These are phyloP conservation scores for Sarcophaga carnaria DNA, from an alignment of 2,888 invertebrate species.

Conservation along the genomic window DNA sequence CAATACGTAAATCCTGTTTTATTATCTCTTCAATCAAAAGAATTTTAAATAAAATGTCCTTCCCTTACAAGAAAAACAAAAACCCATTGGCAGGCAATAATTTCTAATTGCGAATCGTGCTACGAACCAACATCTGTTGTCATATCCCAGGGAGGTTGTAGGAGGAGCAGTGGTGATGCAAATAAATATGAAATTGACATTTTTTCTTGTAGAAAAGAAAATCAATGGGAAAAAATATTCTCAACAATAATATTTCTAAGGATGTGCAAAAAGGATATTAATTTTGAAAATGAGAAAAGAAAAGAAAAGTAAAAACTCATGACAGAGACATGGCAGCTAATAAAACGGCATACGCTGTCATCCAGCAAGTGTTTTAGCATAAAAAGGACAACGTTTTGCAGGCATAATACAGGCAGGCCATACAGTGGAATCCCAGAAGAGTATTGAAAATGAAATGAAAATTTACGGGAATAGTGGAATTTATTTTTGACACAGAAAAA, in stretches of 20 bases:
- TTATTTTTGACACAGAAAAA: too few relatives aligned
- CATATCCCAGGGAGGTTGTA: too few relatives aligned
- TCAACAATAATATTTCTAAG: too few relatives aligned
- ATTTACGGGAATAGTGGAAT: neutral
- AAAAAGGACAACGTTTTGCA: neutral
- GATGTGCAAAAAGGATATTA: neutral
- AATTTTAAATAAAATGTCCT: too few relatives aligned
- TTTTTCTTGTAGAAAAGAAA: too few relatives aligned
- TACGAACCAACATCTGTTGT: too few relatives aligned
- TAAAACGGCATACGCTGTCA: neutral
- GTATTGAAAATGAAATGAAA: neutral
- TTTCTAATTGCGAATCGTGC: too few relatives aligned
- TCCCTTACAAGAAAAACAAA: too few relatives aligned
- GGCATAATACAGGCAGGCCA: neutral
- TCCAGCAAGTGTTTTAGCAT: neutral
- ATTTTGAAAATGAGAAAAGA: neutral
- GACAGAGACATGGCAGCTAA: neutral
- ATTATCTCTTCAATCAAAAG: too few relatives aligned
- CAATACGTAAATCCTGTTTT: too few relatives aligned
- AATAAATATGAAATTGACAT: neutral
- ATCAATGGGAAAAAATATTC: neutral
- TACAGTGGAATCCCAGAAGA: neutral
- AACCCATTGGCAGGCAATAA: too few relatives aligned
- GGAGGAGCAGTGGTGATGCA: neutral
- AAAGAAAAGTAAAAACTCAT: neutral